These are phyloP conservation scores for Zaprionus africanus DNA, from an alignment of 1,140 invertebrate genomes.

Conservation along the genomic window DNA sequence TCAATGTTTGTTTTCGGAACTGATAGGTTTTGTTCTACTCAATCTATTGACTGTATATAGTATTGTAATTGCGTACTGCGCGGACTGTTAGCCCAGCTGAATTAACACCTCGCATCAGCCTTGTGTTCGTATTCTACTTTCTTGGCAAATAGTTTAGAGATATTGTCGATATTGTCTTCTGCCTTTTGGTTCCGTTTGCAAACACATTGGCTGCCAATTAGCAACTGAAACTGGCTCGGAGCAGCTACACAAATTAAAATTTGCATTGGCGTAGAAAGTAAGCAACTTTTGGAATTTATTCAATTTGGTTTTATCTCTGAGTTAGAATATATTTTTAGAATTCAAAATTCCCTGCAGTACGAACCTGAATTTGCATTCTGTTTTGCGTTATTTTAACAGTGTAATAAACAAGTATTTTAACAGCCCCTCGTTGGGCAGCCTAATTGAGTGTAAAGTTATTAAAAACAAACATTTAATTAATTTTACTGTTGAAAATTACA, in stretches of 20 bases:
- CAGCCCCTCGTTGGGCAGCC: neutral
- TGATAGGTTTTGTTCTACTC: constrained; percentile 30
- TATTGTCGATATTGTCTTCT: neutral
- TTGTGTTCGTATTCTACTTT: constrained; percentile 33
- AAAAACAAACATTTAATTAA: neutral
- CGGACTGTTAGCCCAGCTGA: constrained; percentile 26
- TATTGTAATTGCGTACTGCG: constrained; percentile 16
- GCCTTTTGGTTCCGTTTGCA: constrained; percentile 12
- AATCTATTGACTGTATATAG: constrained; percentile 24
- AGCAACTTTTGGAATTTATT: neutral
- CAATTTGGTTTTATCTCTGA: neutral
- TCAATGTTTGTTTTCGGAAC: neutral
- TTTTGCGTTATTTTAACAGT: neutral
- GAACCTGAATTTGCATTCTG: neutral
- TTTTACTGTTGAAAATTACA: neutral
- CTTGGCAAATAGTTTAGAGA: neutral
- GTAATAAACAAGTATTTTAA: neutral
- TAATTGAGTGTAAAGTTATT: neutral
- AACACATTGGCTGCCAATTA: constrained; percentile 21
- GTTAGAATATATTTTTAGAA: neutral
- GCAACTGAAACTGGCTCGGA: constrained; percentile 46
- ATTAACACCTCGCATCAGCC: constrained; percentile 1
- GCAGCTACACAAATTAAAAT: constrained; percentile 21
- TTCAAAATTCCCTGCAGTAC: neutral
- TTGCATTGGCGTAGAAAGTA: neutral